A percentile compares a stretch with the other conserved stretches of the same genome.
phyloP scores from a whole-genome alignment of 2,113 vertebrate species.

The Hippoglossus stenolepis region DNA sequence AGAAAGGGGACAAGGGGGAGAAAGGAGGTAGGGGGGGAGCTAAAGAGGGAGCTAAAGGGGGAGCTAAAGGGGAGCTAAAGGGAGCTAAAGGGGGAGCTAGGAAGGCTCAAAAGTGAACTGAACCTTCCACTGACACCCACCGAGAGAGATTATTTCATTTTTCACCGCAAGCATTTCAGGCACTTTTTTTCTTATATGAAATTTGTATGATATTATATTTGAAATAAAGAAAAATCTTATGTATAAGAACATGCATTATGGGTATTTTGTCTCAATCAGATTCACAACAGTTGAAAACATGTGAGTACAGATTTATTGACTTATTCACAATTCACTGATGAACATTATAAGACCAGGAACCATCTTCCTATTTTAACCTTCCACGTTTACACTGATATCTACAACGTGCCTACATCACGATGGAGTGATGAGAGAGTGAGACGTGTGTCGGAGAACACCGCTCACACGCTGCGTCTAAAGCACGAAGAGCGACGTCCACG shows the following conservation, averaged over 20 bases:
- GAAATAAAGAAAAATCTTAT: conserved; percentile 38
- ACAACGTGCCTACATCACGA: conserved; percentile 57
- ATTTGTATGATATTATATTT: conserved; percentile 58
- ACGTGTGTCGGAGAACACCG: conserved; percentile 34
- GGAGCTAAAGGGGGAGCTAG: conserved; percentile 70
- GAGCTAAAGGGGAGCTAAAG: conserved; percentile 48
- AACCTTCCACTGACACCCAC: conserved; percentile 9
- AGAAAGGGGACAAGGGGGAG: conserved; percentile 44
- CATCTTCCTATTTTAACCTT: conserved; percentile 44
- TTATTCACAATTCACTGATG: conserved; percentile 71
- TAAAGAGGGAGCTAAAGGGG: conserved; percentile 29
- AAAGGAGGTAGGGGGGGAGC: conserved; percentile 54
- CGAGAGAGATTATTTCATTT: conserved; percentile 18
- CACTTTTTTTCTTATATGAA: conserved; percentile 35
- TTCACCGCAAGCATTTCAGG: conserved; percentile 12
- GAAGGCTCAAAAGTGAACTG: conserved; percentile 77
- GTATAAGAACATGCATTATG: conserved; percentile 4
- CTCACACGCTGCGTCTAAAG: conserved; percentile 38
- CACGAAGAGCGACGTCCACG: conserved; percentile 39
- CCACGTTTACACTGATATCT: conserved; percentile 66
- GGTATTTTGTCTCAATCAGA: conserved; percentile 19
- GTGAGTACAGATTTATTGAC: conserved; percentile 65
- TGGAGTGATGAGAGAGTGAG: conserved; percentile 38
- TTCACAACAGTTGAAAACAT: conserved; percentile 33
- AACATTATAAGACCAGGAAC: conserved; percentile 59